Evolutionary conservation across 1,140 invertebrate genomes (phyloP), one percentile per base, ranked within the genome.

Genomic region (Scylla paramamosain): DNA sequence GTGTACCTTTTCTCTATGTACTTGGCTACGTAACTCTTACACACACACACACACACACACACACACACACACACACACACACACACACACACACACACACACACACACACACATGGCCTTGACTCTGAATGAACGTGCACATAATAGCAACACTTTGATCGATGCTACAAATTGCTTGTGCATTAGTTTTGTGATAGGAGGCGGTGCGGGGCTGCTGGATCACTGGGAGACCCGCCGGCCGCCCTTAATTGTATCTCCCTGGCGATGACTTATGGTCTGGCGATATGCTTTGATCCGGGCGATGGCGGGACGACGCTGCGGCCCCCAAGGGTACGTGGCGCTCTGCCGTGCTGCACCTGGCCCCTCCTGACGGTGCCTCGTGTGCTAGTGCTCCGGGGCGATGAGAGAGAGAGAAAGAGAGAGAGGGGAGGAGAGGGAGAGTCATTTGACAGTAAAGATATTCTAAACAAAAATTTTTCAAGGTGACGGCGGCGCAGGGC

Each of bases 231-330:
- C 12, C 20, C 67, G 67, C 67, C 67, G 67, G 67, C 67, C 67
- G 67, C 12, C 6, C 67, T n/a, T 77, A 77, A 77, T 77, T 77
- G 67, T 77, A 7, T 77, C 67, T 77, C 67, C 67, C 20, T n/a
- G 20, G 67, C 67, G 67, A 77, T 77, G 67, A 77, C 67, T 77
- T 77, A 77, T 20, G 67, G 25, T 20, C 20, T 77, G 6, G 20
- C 67, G 67, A 77, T 77, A 77, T 77, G 67, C 67, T 77, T 77
- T 77, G 67, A 77, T 77, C 67, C n/a, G 67, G 25, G 67, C 67
- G 67, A n/a, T n/a, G 67, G 67, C 67, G 25, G 20, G 67, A 20
- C 67, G 67, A 77, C 67, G 67, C 67, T 25, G 67, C 2, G 67
- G n/a, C 67, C 67, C 67, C 20, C 16, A 77, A 20, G 67, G 20